Percentiles rank a stretch among this genome's conserved stretches.
Conservation (phyloP, 2,797 vertebrate species). For the Taenioides sp. region DNA sequence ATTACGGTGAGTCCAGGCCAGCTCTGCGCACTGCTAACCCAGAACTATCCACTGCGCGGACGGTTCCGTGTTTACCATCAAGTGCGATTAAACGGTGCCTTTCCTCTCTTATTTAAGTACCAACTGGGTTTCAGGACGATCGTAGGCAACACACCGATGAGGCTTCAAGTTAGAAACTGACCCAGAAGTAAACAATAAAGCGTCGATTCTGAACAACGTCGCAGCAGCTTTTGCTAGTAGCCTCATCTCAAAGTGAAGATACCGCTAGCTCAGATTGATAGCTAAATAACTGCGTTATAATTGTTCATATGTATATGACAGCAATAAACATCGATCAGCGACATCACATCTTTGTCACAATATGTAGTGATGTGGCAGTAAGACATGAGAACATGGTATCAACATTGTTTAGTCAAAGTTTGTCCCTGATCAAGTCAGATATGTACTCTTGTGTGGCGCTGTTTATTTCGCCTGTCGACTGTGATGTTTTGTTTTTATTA, state of each 20-base stretch:
- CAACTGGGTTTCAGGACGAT: fast-evolving
- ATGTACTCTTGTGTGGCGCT: background rate
- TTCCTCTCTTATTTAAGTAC: background rate
- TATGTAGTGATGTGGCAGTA: too few relatives aligned
- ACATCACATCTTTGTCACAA: background rate
- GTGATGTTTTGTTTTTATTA: background rate
- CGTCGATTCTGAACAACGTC: conserved; percentile 44
- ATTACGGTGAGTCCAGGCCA: conserved; percentile 87
- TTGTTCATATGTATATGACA: conserved; percentile 7
- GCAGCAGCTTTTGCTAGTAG: conserved; percentile 65
- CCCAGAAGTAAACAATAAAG: conserved; percentile 29
- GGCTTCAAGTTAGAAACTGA: conserved; percentile 1
- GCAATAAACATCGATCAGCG: conserved; percentile 37
- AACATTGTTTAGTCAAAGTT: conserved; percentile 3
- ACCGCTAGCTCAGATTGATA: conserved; percentile 55
- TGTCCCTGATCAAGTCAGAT: background rate
- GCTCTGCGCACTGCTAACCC: conserved; percentile 57
- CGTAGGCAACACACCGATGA: background rate
- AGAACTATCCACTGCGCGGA: conserved; percentile 33
- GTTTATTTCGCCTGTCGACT: background rate
- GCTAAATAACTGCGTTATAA: conserved; percentile 61
- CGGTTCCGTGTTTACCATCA: conserved; percentile 51
- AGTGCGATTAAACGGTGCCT: conserved; percentile 16
- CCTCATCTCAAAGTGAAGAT: conserved; percentile 48
- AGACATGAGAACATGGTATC: background rate